Conservation (phyloP, 2,888 invertebrate genomes). For the Anthophora plumipes region DNA sequence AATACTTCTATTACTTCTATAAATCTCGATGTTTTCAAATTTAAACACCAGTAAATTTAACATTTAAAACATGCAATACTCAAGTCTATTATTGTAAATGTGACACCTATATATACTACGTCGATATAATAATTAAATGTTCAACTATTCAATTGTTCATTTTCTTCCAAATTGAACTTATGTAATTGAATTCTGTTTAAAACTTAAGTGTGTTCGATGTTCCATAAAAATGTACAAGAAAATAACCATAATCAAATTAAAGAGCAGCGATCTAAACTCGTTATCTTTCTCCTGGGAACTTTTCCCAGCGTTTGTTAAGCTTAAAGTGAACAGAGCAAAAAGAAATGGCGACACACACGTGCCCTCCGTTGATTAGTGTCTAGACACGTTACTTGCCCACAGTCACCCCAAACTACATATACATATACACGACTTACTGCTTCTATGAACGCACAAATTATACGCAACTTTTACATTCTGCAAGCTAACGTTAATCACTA, state of each 20-base stretch:
- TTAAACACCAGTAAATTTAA: too few species aligned
- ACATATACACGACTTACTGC: neutral
- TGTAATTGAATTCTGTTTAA: too few species aligned
- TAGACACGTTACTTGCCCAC: slow-evolving; percentile 59
- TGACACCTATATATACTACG: too few species aligned
- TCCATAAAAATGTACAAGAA: neutral
- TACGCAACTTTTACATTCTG: slow-evolving; percentile 6
- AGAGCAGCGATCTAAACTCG: neutral
- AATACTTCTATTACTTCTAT: too few species aligned
- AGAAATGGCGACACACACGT: slow-evolving; percentile 48
- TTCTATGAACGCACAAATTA: neutral
- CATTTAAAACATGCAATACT: too few species aligned
- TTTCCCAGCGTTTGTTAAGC: slow-evolving; percentile 20
- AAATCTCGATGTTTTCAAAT: too few species aligned
- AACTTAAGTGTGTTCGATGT: too few species aligned
- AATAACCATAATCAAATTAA: neutral
- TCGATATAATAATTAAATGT: too few species aligned
- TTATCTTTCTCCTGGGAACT: slow-evolving; percentile 11
- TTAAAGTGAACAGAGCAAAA: slow-evolving; percentile 43
- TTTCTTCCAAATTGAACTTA: too few species aligned
- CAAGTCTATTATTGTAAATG: too few species aligned
- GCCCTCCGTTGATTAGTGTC: slow-evolving; percentile 69
- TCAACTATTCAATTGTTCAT: too few species aligned
- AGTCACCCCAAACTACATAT: neutral
- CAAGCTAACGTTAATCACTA: slow-evolving; percentile 21